These are phyloP conservation scores for Temnothorax rugatulus DNA, from an alignment of 2,888 invertebrate species.

Conservation along the genomic window DNA sequence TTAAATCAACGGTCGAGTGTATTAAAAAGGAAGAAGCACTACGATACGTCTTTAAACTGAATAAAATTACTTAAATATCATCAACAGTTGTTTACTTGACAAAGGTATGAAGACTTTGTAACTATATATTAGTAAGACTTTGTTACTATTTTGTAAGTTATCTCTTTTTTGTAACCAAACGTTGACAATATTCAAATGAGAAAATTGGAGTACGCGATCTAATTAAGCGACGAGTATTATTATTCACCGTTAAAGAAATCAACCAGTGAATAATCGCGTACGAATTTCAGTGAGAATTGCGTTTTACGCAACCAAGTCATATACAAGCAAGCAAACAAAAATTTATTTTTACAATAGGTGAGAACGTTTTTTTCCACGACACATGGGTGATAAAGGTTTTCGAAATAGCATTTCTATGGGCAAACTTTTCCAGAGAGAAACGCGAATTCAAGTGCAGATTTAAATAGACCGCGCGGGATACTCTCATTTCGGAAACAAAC, in stretches of 20 bases:
- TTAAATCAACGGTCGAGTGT: not conserved
- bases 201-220: not conserved
- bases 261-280: not conserved
- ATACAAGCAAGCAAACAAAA: not conserved
- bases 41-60: not conserved
- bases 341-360: not conserved
- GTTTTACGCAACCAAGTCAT: not conserved
- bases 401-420: slow-evolving; percentile 1
- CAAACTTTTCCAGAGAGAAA: slow-evolving; percentile 12
- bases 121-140: not conserved
- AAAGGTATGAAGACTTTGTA: not conserved
- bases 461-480: not conserved
- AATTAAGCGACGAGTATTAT: slow-evolving; percentile 1
- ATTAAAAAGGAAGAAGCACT: not conserved
- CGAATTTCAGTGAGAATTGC: not conserved
- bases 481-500: slow-evolving; percentile 30
- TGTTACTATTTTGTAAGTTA: not conserved
- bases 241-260: slow-evolving; percentile 3
- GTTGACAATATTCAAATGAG: not conserved
- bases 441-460: slow-evolving; percentile 28
- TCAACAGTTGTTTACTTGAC: not conserved
- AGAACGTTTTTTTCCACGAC: not conserved
- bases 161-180: not conserved
- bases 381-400: not conserved
- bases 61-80: not conserved